Evolutionary conservation across 2,113 vertebrate genomes (phyloP), one percentile per base, ranked within the genome.

Genomic region (Anolis carolinensis): DNA sequence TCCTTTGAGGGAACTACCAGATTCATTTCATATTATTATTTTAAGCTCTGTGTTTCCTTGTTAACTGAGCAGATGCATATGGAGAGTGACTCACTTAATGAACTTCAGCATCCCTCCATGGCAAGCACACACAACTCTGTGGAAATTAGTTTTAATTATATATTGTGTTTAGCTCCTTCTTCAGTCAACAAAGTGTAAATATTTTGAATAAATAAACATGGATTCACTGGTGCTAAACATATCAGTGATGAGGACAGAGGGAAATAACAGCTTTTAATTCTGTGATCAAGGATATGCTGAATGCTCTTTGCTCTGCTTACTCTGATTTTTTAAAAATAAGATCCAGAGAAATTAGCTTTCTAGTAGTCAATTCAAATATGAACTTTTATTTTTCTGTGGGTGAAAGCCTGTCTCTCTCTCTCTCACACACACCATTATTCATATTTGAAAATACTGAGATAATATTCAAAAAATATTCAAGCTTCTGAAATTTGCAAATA

Each of bases 161-260:
- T 84, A 88, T 75, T 88, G 87, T 88, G 70, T 74, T 88, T 84
- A 79, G 82, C 75, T 79, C 67, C 44, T 68, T 74, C 82, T 74
- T 88, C 71, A 76, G n/a, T 88, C 87, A 88, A 84, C 77, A 81
- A 74, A 84, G 71, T 62, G 39, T 88, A 88, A 88, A 88, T 88
- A 84, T 88, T 84, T 84, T 73, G 62, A 55, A 80, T 75, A 52
- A 71, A 79, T 39, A 75, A 77, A 21, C 34, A 48, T 70, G 74
- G 81, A 82, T 87, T 71, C 65, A 71, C 62, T 68, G 74, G 14
- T 55, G 48, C 50, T 71, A 79, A 82, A 18, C 34, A 82, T 44
- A 78, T 25, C 39, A 34, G 25, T 20, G 36, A 77, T 74, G 63
- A 52, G 55, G 62, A 67, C 4, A 13, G 27, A 44, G 5, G 3